Evolutionary conservation across 2,888 invertebrate species (phyloP).

Genomic region (Lissonota sp.): DNA sequence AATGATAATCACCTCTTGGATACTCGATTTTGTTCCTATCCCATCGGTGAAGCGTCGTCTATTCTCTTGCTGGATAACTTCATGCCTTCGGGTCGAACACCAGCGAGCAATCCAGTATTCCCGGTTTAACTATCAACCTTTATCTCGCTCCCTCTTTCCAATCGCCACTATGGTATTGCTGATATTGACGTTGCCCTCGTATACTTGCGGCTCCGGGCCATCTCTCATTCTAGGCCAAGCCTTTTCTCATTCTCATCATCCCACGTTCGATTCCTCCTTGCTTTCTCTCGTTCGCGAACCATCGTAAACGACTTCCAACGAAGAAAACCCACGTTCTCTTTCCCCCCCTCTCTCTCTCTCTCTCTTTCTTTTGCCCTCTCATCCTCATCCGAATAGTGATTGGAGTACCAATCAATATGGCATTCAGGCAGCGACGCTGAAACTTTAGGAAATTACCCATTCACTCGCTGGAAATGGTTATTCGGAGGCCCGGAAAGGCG

Average conservation of each 20-base stretch:
- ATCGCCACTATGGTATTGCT: slow-evolving; percentile 49
- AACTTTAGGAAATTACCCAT: slow-evolving; percentile 84
- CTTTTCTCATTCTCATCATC: slow-evolving; percentile 41
- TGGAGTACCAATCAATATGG: slow-evolving; percentile 83
- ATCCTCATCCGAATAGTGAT: slow-evolving; percentile 78
- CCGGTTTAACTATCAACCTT: slow-evolving; percentile 50
- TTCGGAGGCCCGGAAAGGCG: slow-evolving; percentile 78
- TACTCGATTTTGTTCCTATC: slow-evolving; percentile 78
- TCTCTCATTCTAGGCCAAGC: slow-evolving; percentile 19
- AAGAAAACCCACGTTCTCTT: background rate
- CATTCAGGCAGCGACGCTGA: slow-evolving; percentile 81
- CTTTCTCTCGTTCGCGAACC: no score
- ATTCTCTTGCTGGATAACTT: slow-evolving; percentile 56
- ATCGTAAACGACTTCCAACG: no score
- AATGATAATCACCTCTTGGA: slow-evolving; percentile 81
- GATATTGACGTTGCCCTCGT: slow-evolving; percentile 37
- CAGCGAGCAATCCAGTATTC: slow-evolving; percentile 69
- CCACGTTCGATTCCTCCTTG: slow-evolving; percentile 25
- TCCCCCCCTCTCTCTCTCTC: slow-evolving; percentile 61
- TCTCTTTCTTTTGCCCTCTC: slow-evolving; percentile 61
- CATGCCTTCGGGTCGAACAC: slow-evolving; percentile 59
- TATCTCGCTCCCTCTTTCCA: slow-evolving; percentile 57
- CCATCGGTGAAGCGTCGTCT: slow-evolving; percentile 44
- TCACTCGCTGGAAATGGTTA: slow-evolving; percentile 82
- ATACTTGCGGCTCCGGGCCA: slow-evolving; percentile 52